Percentiles rank a stretch among this genome's conserved stretches.
phyloP scores from a whole-genome alignment of 64 coral and sea anemone species.

The Stichodactyla mertensii region DNA sequence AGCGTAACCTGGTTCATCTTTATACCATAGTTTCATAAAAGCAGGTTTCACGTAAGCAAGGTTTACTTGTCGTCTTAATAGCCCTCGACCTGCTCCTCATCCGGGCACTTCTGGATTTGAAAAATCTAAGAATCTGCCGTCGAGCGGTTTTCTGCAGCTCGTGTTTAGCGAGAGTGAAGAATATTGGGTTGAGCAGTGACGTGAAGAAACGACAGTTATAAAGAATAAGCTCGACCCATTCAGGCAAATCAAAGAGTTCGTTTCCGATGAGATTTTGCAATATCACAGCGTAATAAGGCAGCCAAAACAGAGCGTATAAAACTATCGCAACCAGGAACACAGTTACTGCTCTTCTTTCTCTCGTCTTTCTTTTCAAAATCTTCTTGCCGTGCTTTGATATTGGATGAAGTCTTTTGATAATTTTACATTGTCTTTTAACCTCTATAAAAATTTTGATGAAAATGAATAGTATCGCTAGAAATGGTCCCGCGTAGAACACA shows the following conservation, averaged over 20 bases:
- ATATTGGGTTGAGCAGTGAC: constrained; percentile 23
- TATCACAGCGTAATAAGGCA: constrained; percentile 37
- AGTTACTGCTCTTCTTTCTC: constrained; percentile 2
- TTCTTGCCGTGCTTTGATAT: background rate
- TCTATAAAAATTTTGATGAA: constrained; percentile 20
- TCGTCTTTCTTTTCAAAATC: background rate
- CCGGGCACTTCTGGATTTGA: background rate
- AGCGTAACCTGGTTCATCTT: too few species aligned
- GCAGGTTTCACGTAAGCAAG: background rate
- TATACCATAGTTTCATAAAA: background rate
- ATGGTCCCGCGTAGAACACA: constrained; percentile 17
- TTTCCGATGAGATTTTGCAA: background rate
- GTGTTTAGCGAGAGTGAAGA: constrained; percentile 28
- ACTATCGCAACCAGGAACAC: background rate
- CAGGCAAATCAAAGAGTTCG: background rate
- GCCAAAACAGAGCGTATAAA: constrained; percentile 29
- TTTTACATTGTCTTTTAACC: background rate
- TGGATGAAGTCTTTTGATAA: background rate
- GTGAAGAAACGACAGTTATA: constrained; percentile 20
- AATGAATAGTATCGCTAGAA: constrained; percentile 12
- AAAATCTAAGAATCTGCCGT: background rate
- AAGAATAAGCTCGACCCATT: background rate
- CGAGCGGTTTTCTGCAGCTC: background rate
- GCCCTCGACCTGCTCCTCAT: background rate
- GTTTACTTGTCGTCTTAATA: background rate